Percentiles rank a stretch among this genome's conserved stretches.
Conservation (phyloP, 2,113 vertebrate genomes). For the Actenoides lindsayi region DNA sequence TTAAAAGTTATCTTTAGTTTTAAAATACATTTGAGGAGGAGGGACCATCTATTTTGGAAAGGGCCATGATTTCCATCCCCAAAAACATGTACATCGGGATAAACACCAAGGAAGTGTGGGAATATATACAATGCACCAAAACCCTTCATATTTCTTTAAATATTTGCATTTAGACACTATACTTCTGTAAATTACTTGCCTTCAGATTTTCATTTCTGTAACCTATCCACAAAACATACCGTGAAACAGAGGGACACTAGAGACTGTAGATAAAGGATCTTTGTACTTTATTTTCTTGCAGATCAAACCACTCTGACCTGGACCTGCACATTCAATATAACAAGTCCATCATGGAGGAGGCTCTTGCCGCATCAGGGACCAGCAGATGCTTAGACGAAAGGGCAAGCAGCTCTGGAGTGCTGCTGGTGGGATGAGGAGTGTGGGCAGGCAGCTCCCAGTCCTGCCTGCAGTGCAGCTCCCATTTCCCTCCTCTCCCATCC, state of each 20-base stretch:
- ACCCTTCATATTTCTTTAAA: neutral
- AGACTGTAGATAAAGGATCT: neutral
- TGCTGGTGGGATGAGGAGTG: neutral
- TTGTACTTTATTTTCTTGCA: neutral
- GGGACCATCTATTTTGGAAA: neutral
- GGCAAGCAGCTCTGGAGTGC: neutral
- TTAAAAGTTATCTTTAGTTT: neutral
- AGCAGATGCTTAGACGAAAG: neutral
- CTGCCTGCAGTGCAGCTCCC: neutral
- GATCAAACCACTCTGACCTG: neutral
- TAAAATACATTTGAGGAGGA: neutral
- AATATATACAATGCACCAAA: neutral
- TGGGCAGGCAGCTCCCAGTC: neutral
- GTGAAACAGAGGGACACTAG: neutral
- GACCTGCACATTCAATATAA: rapidly evolving
- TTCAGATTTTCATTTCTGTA: neutral
- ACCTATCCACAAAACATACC: neutral
- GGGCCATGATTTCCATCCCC: neutral
- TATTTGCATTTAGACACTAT: neutral
- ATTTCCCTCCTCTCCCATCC: neutral
- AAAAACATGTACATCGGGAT: neutral
- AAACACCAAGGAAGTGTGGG: neutral
- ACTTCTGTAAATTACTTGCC: neutral
- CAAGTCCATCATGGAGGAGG: neutral
- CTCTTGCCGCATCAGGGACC: neutral